Percentiles rank a stretch among this genome's conserved stretches.
Conservation (phyloP, 2,113 vertebrate species). For the Hystrix cristata region DNA sequence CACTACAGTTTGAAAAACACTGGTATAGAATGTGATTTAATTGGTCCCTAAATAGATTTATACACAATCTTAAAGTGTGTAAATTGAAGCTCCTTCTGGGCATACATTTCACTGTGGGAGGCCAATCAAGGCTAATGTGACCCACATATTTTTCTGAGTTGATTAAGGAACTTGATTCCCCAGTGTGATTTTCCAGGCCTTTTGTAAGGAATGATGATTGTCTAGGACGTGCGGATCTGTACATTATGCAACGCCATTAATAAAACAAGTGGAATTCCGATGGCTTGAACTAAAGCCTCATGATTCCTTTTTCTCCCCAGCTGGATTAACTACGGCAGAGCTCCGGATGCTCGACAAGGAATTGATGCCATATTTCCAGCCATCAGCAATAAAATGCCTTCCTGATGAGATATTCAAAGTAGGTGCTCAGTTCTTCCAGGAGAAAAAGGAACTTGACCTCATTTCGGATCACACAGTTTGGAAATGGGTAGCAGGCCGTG, state of each 20-base stretch:
- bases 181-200: not conserved
- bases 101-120: constrained; percentile 27
- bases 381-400: constrained; percentile 87
- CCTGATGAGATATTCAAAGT: constrained; percentile 90
- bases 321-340: constrained; percentile 90
- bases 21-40: constrained; percentile 54
- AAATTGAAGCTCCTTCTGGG: constrained; percentile 37
- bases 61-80: constrained; percentile 25
- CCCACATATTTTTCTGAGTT: constrained; percentile 57
- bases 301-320: constrained; percentile 79
- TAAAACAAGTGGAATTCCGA: constrained; percentile 39
- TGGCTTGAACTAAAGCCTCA: constrained; percentile 53
- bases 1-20: not conserved
- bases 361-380: constrained; percentile 90
- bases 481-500: not conserved
- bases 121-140: constrained; percentile 45
- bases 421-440: constrained; percentile 81
- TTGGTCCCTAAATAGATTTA: constrained; percentile 51
- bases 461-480: not conserved
- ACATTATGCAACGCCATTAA: constrained; percentile 22
- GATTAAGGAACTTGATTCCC: constrained; percentile 58
- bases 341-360: constrained; percentile 86
- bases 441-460: constrained; percentile 36
- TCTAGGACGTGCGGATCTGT: not conserved
- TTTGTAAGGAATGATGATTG: constrained; percentile 28